A percentile compares a stretch with the other conserved stretches of the same genome.
phyloP scores from a whole-genome alignment of 1,140 invertebrate genomes.

The Heterodera schachtii region DNA sequence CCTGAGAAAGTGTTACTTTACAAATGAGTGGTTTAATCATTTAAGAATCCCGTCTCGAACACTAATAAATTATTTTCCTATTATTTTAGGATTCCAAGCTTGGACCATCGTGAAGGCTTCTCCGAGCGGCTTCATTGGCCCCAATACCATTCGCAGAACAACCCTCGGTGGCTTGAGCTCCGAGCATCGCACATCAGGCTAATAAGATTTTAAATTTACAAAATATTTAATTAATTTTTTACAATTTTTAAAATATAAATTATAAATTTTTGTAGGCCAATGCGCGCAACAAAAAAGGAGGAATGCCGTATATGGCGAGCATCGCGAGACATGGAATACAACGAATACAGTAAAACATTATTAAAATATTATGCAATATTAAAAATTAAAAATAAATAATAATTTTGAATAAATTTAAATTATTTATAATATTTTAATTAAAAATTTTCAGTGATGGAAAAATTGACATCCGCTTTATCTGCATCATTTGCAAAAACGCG shows the following conservation, averaged over 20 bases:
- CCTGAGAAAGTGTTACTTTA: no score
- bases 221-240: neutral
- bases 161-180: constrained; percentile 60
- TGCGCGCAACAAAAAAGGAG: constrained; percentile 48
- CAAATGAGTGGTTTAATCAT: no score
- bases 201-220: no score
- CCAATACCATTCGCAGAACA: constrained; percentile 51
- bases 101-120: constrained; percentile 29
- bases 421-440: neutral
- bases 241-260: neutral
- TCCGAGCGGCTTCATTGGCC: constrained; percentile 54
- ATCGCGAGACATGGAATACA: constrained; percentile 60
- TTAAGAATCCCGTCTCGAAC: no score
- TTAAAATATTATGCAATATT: no score
- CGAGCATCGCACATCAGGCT: constrained; percentile 56
- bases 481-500: neutral
- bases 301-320: constrained; percentile 60
- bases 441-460: constrained; percentile 12
- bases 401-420: neutral
- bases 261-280: constrained; percentile 34
- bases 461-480: neutral
- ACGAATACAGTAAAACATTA: constrained; percentile 52
- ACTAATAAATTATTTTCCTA: no score
- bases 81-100: constrained; percentile 17
- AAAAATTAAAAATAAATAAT: no score